Evolutionary conservation across 2,888 invertebrate genomes (phyloP).

Genomic region (Vanessa cardui): DNA sequence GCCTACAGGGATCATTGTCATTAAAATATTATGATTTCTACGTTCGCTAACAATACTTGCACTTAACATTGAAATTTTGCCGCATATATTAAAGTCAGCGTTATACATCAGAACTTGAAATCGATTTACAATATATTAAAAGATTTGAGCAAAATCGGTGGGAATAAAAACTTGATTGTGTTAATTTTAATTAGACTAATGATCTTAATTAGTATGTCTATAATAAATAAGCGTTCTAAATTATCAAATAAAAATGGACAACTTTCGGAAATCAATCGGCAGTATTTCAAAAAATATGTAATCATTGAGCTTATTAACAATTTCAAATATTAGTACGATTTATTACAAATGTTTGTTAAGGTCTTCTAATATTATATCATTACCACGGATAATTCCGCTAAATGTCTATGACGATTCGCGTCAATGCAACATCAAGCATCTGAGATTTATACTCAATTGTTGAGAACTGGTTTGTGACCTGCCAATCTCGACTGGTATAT

Average conservation of each 20-base stretch:
- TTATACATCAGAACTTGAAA: neutral
- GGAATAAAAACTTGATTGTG: neutral
- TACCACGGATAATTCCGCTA: slow-evolving; percentile 27
- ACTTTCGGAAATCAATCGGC: neutral
- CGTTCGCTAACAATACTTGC: neutral
- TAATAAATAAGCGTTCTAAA: neutral
- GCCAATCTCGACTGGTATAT: slow-evolving; percentile 64
- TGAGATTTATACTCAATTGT: slow-evolving; percentile 75
- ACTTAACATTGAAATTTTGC: slow-evolving; percentile 6
- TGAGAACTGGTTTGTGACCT: slow-evolving; percentile 59
- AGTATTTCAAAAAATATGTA: neutral
- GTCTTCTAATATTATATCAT: slow-evolving; percentile 9
- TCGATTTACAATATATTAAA: neutral
- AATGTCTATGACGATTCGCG: slow-evolving; percentile 43
- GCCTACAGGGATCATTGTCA: slow-evolving; percentile 35
- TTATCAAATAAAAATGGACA: neutral
- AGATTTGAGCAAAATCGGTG: neutral
- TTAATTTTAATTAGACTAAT: neutral
- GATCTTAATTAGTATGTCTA: slow-evolving; percentile 5
- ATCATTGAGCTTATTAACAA: neutral
- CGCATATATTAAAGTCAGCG: neutral
- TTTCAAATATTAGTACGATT: neutral
- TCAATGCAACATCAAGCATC: slow-evolving; percentile 47
- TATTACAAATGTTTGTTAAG: neutral
- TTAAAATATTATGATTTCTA: slow-evolving; percentile 41